phyloP scores from a whole-genome alignment of 2,888 invertebrate species.

The Cosmia pyralina region DNA sequence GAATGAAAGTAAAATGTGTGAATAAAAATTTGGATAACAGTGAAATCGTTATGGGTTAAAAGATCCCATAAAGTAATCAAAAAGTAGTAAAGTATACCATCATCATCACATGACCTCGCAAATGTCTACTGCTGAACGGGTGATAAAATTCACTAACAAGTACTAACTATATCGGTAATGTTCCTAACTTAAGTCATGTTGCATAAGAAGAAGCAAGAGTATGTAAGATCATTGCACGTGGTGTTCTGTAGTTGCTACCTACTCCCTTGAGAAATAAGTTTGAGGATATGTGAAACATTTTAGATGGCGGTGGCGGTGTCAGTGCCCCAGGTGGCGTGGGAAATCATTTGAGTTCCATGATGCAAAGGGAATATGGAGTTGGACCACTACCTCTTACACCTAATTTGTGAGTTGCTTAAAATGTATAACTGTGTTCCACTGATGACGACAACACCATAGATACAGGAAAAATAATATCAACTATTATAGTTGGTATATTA shows the following conservation, averaged over 20 bases:
- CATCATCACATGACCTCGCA: conserved; percentile 29
- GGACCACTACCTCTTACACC: conserved; percentile 81
- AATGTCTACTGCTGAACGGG: conserved; percentile 7
- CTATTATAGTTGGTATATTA: no score
- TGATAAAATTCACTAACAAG: conserved; percentile 6
- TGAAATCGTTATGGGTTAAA: conserved; percentile 28
- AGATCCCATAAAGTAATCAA: not conserved
- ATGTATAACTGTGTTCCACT: conserved; percentile 13
- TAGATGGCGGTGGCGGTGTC: conserved; percentile 72
- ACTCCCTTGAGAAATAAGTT: conserved; percentile 18
- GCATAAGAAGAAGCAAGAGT: conserved; percentile 16
- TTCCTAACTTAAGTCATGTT: conserved; percentile 14
- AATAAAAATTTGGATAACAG: not conserved
- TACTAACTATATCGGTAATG: conserved; percentile 13
- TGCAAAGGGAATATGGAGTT: conserved; percentile 87
- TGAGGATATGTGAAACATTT: conserved; percentile 22
- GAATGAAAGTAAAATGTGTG: not conserved
- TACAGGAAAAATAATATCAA: conserved; percentile 23
- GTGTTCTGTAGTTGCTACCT: conserved; percentile 45
- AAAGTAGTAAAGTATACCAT: conserved; percentile 6
- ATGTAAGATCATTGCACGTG: conserved; percentile 57
- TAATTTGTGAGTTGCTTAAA: conserved; percentile 79
- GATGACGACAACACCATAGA: not conserved
- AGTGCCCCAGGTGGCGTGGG: conserved; percentile 72
- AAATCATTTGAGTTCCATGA: conserved; percentile 88